Evolutionary conservation across 2,797 vertebrate species (phyloP), one percentile per base, ranked within the genome.

Genomic region (Intellagama lesueurii): DNA sequence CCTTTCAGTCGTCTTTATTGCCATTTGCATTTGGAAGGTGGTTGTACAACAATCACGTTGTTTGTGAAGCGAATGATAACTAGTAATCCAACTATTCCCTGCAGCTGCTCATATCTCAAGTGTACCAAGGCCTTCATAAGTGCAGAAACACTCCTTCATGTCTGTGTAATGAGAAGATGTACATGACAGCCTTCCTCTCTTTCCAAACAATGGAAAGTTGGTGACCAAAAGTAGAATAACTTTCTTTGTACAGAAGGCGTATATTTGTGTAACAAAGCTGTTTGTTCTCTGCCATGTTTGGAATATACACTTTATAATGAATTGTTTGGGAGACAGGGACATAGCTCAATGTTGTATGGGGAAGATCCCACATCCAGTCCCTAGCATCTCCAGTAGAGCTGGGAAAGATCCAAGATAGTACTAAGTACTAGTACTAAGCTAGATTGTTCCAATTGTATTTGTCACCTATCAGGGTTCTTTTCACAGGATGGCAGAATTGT

Each of bases 161-260:
- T 72, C 66, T 84, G 40, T 70, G 68, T 35, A 66, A 35, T 12
- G 17, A 75, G 19, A 30, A 19, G 2, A 28, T 44, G 56, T 81
- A 32, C n/a, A 32, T 60, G 52, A 49, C 7, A 22, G 24, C 12
- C n/a, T 82, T 19, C 12, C 24, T 24, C 19, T 19, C 32, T 35
- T 7, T 4, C 1, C 2, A 9, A 52, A 22, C 47, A 49, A 0
- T n/a, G 22, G 4, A 79, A 6, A n/a, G 22, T 1, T 32, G 2
- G 12, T 2, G 24, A 24, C 26, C 24, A 16, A 44, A 40, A 35
- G 1, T 35, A 52, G 44, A 16, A 24, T 17, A 52, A 8, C 52
- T 24, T 7, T 84, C 68, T 64, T 83, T 30, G 32, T 5, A 32
- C 47, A 19, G 44, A 79, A 79, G 47, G 68, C 9, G 17, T 52